Evolutionary conservation across 1,140 invertebrate genomes (phyloP).

Genomic region (Liolophura sinensis): DNA sequence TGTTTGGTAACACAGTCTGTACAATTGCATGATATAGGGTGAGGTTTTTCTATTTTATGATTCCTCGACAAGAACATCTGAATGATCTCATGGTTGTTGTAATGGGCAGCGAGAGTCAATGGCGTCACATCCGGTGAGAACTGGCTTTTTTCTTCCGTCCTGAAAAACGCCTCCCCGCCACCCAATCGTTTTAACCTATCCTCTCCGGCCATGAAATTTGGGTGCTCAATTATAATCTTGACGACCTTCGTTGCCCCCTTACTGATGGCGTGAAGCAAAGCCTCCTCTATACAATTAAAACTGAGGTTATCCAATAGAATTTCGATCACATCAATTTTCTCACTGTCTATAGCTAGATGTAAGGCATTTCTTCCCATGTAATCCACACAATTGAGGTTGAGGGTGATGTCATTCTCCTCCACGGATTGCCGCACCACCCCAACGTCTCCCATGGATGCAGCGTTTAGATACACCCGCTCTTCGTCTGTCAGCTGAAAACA

Average conservation of each 20-base stretch:
- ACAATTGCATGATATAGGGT: conserved; percentile 66
- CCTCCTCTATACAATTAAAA: conserved; percentile 55
- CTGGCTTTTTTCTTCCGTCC: conserved; percentile 51
- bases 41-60: conserved; percentile 62
- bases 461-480: conserved; percentile 58
- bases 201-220: conserved; percentile 55
- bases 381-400: conserved; percentile 54
- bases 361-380: conserved; percentile 55
- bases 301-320: conserved; percentile 48
- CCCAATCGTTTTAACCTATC: conserved; percentile 49
- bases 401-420: conserved; percentile 43
- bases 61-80: conserved; percentile 57
- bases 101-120: conserved; percentile 56
- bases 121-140: conserved; percentile 57
- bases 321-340: conserved; percentile 54
- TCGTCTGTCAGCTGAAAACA: conserved; percentile 55
- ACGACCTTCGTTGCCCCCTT: conserved; percentile 56
- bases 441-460: conserved; percentile 55
- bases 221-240: conserved; percentile 56
- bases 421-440: conserved; percentile 49
- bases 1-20: conserved; percentile 62
- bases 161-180: conserved; percentile 49
- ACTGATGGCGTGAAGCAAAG: conserved; percentile 57
- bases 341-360: conserved; percentile 56
- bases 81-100: conserved; percentile 59